These are phyloP conservation scores for Alaudala cheleensis DNA, from an alignment of 2,113 vertebrate genomes.

Conservation along the genomic window DNA sequence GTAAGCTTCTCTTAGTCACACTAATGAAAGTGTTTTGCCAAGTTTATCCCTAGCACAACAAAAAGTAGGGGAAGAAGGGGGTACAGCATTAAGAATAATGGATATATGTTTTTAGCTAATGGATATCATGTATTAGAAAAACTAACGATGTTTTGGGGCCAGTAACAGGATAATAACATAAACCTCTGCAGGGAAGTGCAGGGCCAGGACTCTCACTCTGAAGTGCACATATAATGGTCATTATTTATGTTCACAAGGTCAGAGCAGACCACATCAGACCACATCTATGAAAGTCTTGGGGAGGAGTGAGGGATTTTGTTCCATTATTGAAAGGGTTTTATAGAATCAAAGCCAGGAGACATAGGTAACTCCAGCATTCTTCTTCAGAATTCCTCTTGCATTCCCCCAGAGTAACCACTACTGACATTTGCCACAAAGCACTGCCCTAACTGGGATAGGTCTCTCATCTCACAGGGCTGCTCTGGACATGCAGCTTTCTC, in stretches of 20 bases:
- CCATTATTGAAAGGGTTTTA: not conserved
- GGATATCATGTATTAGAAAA: not conserved
- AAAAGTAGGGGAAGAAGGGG: not conserved
- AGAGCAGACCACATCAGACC: not conserved
- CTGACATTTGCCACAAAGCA: not conserved
- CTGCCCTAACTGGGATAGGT: not conserved
- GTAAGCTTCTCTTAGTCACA: conserved; percentile 53
- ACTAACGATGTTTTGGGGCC: not conserved
- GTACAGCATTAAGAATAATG: not conserved
- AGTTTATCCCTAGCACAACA: conserved; percentile 13
- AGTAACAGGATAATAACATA: not conserved
- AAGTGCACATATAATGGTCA: not conserved
- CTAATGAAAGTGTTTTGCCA: conserved; percentile 60
- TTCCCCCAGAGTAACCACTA: not conserved
- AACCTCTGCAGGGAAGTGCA: not conserved
- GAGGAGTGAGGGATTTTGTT: not conserved
- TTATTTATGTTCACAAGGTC: not conserved
- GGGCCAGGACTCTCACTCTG: not conserved
- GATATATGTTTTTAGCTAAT: not conserved
- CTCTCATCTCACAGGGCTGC: not conserved
- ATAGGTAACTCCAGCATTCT: not conserved
- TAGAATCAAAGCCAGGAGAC: not conserved
- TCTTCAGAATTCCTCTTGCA: not conserved
- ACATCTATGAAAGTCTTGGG: not conserved
- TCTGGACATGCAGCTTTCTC: not conserved